Evolutionary conservation across 1,140 invertebrate genomes (phyloP).

Genomic region (Leptinotarsa texana): DNA sequence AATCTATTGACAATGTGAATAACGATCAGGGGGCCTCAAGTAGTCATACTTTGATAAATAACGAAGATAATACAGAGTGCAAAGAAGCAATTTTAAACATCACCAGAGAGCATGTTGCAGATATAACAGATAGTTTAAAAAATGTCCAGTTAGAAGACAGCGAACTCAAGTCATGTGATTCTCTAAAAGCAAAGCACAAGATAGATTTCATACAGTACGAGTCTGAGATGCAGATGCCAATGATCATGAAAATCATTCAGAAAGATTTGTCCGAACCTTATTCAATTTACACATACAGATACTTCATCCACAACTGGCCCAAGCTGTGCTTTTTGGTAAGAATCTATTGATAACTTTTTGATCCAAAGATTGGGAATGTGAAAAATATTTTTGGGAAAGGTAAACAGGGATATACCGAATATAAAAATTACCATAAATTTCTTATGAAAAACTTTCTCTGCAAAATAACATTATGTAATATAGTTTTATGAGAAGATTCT

Average conservation of each 20-base stretch:
- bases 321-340: conserved; percentile 95
- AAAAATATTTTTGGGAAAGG: too few species aligned
- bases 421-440: too few species aligned
- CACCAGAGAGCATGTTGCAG: background rate
- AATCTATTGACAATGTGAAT: background rate
- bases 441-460: too few species aligned
- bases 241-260: conserved; percentile 98
- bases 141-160: conserved; percentile 24
- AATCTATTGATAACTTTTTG: too few species aligned
- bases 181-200: conserved; percentile 32
- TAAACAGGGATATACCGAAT: too few species aligned
- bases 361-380: too few species aligned
- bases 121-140: conserved; percentile 28
- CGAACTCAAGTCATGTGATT: conserved; percentile 1
- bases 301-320: conserved; percentile 99
- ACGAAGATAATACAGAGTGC: background rate
- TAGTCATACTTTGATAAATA: background rate
- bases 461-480: too few species aligned
- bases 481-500: too few species aligned
- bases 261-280: conserved; percentile 99
- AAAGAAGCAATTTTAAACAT: background rate
- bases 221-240: conserved; percentile 89
- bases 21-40: conserved; percentile 10
- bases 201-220: conserved; percentile 77
- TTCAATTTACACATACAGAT: conserved; percentile 99